These are phyloP conservation scores for Aphyosemion australe DNA, from an alignment of 2,113 vertebrate species.

Conservation along the genomic window DNA sequence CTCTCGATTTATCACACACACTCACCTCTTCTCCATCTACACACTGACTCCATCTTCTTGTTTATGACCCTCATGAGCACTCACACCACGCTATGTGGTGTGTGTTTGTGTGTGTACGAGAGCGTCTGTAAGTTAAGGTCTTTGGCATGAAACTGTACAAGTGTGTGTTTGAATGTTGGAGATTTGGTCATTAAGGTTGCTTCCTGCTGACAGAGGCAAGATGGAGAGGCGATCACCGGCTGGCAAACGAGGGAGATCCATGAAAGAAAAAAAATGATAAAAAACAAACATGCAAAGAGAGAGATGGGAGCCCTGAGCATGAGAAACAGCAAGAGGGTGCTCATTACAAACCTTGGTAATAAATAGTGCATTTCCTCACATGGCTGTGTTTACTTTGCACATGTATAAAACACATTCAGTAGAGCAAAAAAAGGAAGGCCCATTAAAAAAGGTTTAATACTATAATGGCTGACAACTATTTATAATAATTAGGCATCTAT, in stretches of 20 bases:
- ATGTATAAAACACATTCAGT: not conserved
- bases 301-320: not conserved
- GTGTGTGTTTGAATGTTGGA: conserved; percentile 16
- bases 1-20: conserved; percentile 10
- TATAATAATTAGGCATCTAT: too few species aligned
- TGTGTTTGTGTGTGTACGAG: not conserved
- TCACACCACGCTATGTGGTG: conserved; percentile 3
- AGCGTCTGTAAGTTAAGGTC: not conserved
- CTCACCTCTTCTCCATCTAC: conserved; percentile 15
- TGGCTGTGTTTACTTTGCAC: not conserved
- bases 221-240: conserved; percentile 10
- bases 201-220: conserved; percentile 14
- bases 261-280: conserved; percentile 1
- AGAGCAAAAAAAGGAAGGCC: conserved; percentile 21
- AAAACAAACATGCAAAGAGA: not conserved
- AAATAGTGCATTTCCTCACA: conserved; percentile 3
- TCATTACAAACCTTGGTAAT: conserved; percentile 4
- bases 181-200: conserved; percentile 25
- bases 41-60: conserved; percentile 10
- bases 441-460: conserved; percentile 34
- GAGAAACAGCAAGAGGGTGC: conserved; percentile 4
- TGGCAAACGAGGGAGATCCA: conserved; percentile 12
- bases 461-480: too few species aligned
- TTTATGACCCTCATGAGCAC: conserved; percentile 35
- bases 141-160: not conserved